phyloP scores from a whole-genome alignment of 2,113 vertebrate species.

The Platycercus adscitus region DNA sequence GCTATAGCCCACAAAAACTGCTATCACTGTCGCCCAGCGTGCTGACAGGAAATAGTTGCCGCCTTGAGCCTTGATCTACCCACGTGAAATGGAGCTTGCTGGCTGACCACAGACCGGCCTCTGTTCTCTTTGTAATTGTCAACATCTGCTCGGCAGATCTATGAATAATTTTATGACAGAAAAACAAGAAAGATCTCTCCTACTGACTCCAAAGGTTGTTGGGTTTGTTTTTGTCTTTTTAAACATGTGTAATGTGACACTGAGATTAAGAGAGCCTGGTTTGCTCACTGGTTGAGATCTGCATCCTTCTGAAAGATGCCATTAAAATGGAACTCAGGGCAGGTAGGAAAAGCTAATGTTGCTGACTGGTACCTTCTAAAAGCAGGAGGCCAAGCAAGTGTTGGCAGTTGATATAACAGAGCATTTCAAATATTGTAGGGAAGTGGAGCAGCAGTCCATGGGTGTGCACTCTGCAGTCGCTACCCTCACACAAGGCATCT shows the following conservation, averaged over 20 bases:
- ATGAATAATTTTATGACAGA: constrained; percentile 58
- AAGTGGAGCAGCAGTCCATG: neutral
- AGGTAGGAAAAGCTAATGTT: neutral
- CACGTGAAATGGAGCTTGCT: constrained; percentile 62
- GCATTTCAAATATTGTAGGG: neutral
- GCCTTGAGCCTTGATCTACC: constrained; percentile 71
- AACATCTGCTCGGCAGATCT: constrained; percentile 71
- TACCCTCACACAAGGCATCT: neutral
- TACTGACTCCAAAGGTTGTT: constrained; percentile 14
- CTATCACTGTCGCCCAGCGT: constrained; percentile 7
- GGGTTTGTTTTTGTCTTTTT: neutral
- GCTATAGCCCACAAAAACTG: constrained; percentile 40
- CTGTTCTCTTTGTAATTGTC: constrained; percentile 66
- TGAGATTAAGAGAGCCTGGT: neutral
- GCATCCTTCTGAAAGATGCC: neutral
- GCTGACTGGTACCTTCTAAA: neutral
- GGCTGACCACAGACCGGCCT: constrained; percentile 67
- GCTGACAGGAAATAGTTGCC: constrained; percentile 70
- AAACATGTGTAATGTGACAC: neutral
- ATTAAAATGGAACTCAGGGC: neutral
- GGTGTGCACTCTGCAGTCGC: neutral
- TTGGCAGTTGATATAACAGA: neutral
- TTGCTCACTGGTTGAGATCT: neutral
- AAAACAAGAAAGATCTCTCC: neutral
- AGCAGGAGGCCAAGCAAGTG: neutral